Evolutionary conservation across 2,113 vertebrate genomes (phyloP), one percentile per base, ranked within the genome.

Genomic region (Nansenia antarctica): DNA sequence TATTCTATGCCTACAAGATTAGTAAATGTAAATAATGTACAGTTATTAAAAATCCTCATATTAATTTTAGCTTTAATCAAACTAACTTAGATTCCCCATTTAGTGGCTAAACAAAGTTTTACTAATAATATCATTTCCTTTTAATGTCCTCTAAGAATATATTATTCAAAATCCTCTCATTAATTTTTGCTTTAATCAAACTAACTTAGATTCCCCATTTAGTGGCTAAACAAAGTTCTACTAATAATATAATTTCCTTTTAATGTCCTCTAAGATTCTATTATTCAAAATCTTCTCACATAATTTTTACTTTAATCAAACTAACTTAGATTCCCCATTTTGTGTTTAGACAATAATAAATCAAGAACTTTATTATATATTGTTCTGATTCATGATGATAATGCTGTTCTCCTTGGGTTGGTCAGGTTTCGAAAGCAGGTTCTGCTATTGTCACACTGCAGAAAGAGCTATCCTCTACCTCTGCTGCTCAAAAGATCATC

Each of bases 361-460:
- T 29, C 45, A 66, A 39, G 53, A 67, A 9, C 24, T 31, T 22
- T 20, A 5, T 34, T 18, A 37, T n/a, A 30, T 12, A 42, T 24
- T 54, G 22, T 59, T 52, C 22, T 53, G 15, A 8, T 58, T 81
- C 54, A 69, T 71, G 55, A 76, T 55, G 61, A n/a, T 87, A 82
- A 88, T 49, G 69, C 58, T 86, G 39, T 78, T 90, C 83, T 80
- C 87, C 72, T 74, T 90, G 85, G 88, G 15, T 82, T 81, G 86
- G 64, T 71, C 78, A 95, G 95, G 95, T 96, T 72, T 97, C 95
- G 54, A 94, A 95, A 92, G 94, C 95, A 59, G 95, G 95, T 61
- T 93, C 91, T 5, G 96, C 95, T 42, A 94, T 96, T 68, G 94
- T 94, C 66, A 87, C 93, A 32, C 90, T 96, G 76, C 91, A 96